These are phyloP conservation scores for Drosophila cracens DNA, from an alignment of 2,888 invertebrate genomes.

Conservation along the genomic window DNA sequence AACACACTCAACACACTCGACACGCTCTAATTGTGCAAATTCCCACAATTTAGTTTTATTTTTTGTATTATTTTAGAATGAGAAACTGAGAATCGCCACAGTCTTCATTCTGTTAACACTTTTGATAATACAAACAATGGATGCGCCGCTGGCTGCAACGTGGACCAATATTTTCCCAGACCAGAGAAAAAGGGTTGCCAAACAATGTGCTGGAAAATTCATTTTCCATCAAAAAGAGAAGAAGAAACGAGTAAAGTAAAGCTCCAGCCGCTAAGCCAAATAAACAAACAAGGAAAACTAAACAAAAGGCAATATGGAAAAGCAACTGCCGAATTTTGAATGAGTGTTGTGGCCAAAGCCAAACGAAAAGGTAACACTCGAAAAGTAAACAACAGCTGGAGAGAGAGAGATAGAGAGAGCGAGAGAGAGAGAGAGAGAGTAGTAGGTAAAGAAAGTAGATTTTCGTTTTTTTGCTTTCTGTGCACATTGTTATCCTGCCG, in stretches of 20 bases:
- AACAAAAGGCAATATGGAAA: conserved; percentile 38
- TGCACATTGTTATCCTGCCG: conserved; percentile 47
- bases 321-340: conserved; percentile 39
- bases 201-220: conserved; percentile 63
- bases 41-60: conserved; percentile 60
- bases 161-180: conserved; percentile 61
- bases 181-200: conserved; percentile 59
- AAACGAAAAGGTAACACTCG: conserved; percentile 11
- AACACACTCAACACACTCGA: conserved; percentile 33
- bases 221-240: conserved; percentile 49
- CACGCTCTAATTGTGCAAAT: conserved; percentile 74
- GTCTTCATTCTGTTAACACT: conserved; percentile 51
- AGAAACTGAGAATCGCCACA: conserved; percentile 35
- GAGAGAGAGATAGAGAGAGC: background rate
- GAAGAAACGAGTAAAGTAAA: conserved; percentile 14
- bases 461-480: conserved; percentile 3
- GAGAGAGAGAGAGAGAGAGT: background rate
- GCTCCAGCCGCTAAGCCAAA: conserved; percentile 64
- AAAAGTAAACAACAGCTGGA: background rate
- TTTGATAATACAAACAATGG: conserved; percentile 30
- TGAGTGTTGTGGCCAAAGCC: conserved; percentile 24
- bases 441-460: conserved; percentile 3
- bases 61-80: conserved; percentile 17
- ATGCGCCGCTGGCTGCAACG: conserved; percentile 4
- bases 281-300: conserved; percentile 63